Evolutionary conservation across 1,140 invertebrate genomes (phyloP), one percentile per base, ranked within the genome.

Genomic region (Lordiphosa mommai): DNA sequence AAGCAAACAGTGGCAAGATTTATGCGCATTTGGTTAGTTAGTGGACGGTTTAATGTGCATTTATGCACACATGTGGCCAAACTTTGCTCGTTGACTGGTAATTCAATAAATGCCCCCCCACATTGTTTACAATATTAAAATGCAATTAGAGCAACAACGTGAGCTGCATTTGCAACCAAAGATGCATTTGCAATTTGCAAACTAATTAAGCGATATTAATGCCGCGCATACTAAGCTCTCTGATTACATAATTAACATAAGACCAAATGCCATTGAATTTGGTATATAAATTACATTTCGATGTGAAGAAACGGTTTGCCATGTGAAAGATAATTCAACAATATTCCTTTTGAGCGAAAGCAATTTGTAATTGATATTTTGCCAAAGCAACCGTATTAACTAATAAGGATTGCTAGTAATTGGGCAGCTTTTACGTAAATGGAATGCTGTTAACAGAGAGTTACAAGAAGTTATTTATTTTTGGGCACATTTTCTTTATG

Each of bases 151-250:
- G 36, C 4, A 32, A 4, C 17, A 8, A 4, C 14, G 29, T 33
- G 29, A 27, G 17, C 16, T 27, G 10, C 44, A 61, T 46, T 43
- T 33, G 2, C 10, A 38, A 30, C 20, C 2, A 27, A 38, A 49
- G 43, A 41, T 56, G 34, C 36, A 47, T 41, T 47, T 20, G 10
- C 33, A 29, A 23, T 3, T 20, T 2, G 16, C 9, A 16, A 38
- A 6, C 43, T 51, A 52, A 64, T 64, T 64, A 48, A 13, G 27
- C 17, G 36, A 37, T 49, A 68, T 68, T 68, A 68, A 53, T 68
- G 37, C 37, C 41, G 10, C 20, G 59, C 59, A 61, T 33, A 23
- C 6, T 27, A 37, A 20, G 32, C n/a, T 1, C 23, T 8, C 51
- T 56, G 52, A 67, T 63, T 67, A 41, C 29, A 13, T 51, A 53